Conservation (phyloP, 2,888 invertebrate genomes). For the Erebia palarica region DNA sequence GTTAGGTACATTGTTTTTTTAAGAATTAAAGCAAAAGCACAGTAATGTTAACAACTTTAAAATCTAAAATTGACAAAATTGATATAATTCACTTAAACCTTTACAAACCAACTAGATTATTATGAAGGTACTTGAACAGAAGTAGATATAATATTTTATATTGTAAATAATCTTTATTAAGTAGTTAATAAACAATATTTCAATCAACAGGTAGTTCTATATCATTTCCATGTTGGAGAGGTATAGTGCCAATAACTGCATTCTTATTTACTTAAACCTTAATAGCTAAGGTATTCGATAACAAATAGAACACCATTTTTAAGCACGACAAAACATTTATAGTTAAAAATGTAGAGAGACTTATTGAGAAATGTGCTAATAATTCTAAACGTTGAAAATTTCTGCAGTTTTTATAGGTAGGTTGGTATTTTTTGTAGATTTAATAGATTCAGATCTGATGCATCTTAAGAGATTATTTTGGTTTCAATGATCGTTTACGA, state of each 20-base stretch:
- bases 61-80: slow-evolving; percentile 82
- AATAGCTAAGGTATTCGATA: slow-evolving; percentile 81
- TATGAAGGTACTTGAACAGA: slow-evolving; percentile 50
- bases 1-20: slow-evolving; percentile 21
- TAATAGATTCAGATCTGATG: slow-evolving; percentile 73
- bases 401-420: slow-evolving; percentile 59
- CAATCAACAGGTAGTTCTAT: slow-evolving; percentile 40
- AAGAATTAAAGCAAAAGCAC: slow-evolving; percentile 57
- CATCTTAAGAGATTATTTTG: slow-evolving; percentile 65
- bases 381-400: slow-evolving; percentile 76
- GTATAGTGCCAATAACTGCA: slow-evolving; percentile 82
- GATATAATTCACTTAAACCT: slow-evolving; percentile 78
- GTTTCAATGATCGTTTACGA: slow-evolving; percentile 51
- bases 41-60: slow-evolving; percentile 67
- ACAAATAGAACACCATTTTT: slow-evolving; percentile 84
- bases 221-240: slow-evolving; percentile 54
- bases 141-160: slow-evolving; percentile 38
- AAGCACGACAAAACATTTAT: slow-evolving; percentile 84
- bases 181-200: slow-evolving; percentile 41
- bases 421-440: slow-evolving; percentile 64
- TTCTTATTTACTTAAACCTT: slow-evolving; percentile 78
- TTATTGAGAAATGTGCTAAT: slow-evolving; percentile 83
- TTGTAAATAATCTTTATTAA: slow-evolving; percentile 47
- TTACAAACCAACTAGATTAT: slow-evolving; percentile 62
- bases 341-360: slow-evolving; percentile 84